Evolutionary conservation across 2,888 invertebrate species (phyloP).

Genomic region (Lasioglossum villosulum): DNA sequence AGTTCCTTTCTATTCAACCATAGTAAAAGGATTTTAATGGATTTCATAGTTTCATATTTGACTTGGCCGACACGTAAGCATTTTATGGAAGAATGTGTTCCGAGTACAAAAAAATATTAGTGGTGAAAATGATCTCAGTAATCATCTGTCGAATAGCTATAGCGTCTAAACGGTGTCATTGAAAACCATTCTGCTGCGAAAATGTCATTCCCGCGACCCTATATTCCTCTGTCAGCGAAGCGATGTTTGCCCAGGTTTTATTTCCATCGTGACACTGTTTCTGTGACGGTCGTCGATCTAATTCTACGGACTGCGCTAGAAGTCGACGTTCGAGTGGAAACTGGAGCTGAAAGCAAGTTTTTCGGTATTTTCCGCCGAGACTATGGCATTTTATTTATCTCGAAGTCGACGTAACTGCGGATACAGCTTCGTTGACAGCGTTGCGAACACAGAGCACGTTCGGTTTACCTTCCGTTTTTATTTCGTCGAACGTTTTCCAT

Average conservation of each 20-base stretch:
- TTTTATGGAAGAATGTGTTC: too few relatives aligned
- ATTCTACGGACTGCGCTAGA: conserved; percentile 18
- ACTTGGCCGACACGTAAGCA: too few relatives aligned
- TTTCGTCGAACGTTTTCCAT: conserved; percentile 22
- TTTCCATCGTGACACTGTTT: background rate
- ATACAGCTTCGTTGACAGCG: conserved; percentile 7
- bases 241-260: background rate
- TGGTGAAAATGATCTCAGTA: too few relatives aligned
- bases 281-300: conserved; percentile 23
- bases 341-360: conserved; percentile 25
- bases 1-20: background rate
- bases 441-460: conserved; percentile 15
- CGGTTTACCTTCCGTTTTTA: conserved; percentile 15
- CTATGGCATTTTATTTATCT: background rate
- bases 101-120: too few relatives aligned
- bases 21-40: background rate
- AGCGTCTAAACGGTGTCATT: background rate
- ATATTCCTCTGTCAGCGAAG: background rate
- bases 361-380: conserved; percentile 13
- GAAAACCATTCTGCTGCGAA: background rate
- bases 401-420: background rate
- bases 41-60: background rate
- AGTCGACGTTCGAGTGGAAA: background rate
- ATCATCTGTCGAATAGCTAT: background rate
- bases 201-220: background rate